These are phyloP conservation scores for Tenthredo notha DNA, from an alignment of 2,888 invertebrate genomes.

Conservation along the genomic window DNA sequence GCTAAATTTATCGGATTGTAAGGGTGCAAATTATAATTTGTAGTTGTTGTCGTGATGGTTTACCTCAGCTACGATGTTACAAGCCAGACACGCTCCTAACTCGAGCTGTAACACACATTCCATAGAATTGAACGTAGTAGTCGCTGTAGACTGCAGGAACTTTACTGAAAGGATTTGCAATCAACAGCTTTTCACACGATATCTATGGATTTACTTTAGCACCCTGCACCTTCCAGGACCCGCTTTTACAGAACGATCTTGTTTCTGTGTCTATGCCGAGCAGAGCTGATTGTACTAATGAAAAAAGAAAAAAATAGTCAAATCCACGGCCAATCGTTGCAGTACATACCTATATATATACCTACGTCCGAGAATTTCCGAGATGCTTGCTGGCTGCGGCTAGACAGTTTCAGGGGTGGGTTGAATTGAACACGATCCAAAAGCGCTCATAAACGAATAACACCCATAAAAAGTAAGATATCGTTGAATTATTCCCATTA, in stretches of 20 bases:
- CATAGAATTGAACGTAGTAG: not conserved
- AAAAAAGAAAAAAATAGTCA: conserved; percentile 69
- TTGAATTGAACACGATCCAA: conserved; percentile 72
- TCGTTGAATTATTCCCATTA: conserved; percentile 68
- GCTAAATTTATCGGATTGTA: not conserved
- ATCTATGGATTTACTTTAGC: conserved; percentile 63
- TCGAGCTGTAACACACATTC: conserved; percentile 10
- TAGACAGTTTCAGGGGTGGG: conserved; percentile 56
- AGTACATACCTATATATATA: not conserved
- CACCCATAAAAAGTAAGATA: conserved; percentile 69
- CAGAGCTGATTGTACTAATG: conserved; percentile 69
- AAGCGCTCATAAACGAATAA: conserved; percentile 72
- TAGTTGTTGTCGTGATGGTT: conserved; percentile 6
- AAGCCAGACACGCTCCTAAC: not conserved
- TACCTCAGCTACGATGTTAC: conserved; percentile 6
- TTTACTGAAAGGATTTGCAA: conserved; percentile 30
- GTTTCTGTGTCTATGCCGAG: conserved; percentile 60
- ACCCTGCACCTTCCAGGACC: conserved; percentile 47
- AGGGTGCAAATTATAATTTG: conserved; percentile 18
- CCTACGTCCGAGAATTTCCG: conserved; percentile 12
- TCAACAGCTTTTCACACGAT: conserved; percentile 41
- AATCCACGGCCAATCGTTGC: conserved; percentile 61
- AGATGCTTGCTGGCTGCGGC: conserved; percentile 48
- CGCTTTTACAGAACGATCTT: conserved; percentile 64
- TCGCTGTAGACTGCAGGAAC: conserved; percentile 8